These are phyloP conservation scores for Amiota minor DNA, from an alignment of 2,888 invertebrate genomes.

Conservation along the genomic window DNA sequence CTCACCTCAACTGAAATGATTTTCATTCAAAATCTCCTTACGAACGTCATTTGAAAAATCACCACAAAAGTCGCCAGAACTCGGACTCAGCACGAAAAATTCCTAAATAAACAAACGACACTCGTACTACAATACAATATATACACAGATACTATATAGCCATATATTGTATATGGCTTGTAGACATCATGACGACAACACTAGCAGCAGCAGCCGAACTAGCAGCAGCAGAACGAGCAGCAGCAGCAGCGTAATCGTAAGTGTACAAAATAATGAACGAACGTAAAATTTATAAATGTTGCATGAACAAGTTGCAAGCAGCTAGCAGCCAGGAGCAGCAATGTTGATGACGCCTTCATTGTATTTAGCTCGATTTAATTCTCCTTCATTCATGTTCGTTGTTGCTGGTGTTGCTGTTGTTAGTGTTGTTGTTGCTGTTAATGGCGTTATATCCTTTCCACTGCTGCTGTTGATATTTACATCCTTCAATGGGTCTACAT, in stretches of 20 bases:
- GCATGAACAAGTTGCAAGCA: slow-evolving; percentile 34
- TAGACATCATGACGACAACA: slow-evolving; percentile 63
- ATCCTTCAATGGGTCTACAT: slow-evolving; percentile 10
- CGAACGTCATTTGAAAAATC: too few relatives aligned
- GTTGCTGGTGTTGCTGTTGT: slow-evolving; percentile 8
- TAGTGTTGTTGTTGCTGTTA: background rate
- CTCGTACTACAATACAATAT: too few relatives aligned
- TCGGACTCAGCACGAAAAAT: too few relatives aligned
- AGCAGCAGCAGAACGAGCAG: background rate
- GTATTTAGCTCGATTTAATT: slow-evolving; percentile 44
- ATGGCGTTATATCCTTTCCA: background rate
- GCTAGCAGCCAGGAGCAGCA: background rate
- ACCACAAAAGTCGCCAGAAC: too few relatives aligned
- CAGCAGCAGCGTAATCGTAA: background rate
- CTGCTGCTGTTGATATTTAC: background rate
- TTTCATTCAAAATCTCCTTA: too few relatives aligned
- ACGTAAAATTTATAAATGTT: slow-evolving; percentile 17
- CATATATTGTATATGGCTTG: slow-evolving; percentile 47
- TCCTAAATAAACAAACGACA: too few relatives aligned
- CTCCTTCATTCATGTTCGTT: slow-evolving; percentile 62
- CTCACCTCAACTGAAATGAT: too few relatives aligned
- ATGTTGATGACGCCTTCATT: slow-evolving; percentile 50
- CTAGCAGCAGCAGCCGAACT: slow-evolving; percentile 22
- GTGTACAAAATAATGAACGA: background rate
- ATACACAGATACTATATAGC: background rate